A percentile compares a stretch with the other conserved stretches of the same genome.
These are phyloP conservation scores for Pemphigus obesinymphae DNA, from an alignment of 1,140 invertebrate species.

Conservation along the genomic window DNA sequence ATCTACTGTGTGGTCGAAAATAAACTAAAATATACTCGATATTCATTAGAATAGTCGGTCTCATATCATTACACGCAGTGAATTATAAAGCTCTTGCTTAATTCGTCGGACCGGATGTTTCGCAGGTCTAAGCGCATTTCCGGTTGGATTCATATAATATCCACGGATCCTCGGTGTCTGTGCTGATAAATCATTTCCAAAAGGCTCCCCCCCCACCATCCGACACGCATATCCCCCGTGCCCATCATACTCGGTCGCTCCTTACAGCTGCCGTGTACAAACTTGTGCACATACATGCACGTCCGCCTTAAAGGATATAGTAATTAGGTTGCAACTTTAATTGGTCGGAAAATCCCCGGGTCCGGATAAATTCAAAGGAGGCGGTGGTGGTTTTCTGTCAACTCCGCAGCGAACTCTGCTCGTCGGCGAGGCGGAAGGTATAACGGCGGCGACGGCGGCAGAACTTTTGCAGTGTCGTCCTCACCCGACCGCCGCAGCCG, in stretches of 20 bases:
- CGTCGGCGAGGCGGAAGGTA: neutral
- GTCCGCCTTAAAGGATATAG: neutral
- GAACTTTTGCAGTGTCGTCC: conserved; percentile 26
- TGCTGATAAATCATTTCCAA: conserved; percentile 28
- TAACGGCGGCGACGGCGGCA: neutral
- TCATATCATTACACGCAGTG: neutral
- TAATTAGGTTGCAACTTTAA: conserved; percentile 40
- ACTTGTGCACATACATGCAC: neutral
- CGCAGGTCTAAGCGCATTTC: conserved; percentile 28
- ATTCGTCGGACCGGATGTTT: conserved; percentile 30
- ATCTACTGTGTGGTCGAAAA: neutral
- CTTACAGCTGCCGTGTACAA: neutral
- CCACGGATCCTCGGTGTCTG: neutral
- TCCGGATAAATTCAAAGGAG: conserved; percentile 27
- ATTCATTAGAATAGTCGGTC: neutral
- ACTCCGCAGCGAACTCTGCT: conserved; percentile 11
- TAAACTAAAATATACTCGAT: neutral
- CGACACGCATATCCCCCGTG: neutral
- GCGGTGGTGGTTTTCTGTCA: conserved; percentile 35
- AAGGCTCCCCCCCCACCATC: neutral
- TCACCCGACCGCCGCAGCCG: neutral
- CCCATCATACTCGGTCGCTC: neutral
- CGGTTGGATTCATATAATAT: conserved; percentile 9
- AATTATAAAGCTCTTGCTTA: conserved; percentile 4
- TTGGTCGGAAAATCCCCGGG: conserved; percentile 33